Base-by-base conservation (phyloP, 2,797 vertebrate species). In the Xyrichtys novacula region DNA sequence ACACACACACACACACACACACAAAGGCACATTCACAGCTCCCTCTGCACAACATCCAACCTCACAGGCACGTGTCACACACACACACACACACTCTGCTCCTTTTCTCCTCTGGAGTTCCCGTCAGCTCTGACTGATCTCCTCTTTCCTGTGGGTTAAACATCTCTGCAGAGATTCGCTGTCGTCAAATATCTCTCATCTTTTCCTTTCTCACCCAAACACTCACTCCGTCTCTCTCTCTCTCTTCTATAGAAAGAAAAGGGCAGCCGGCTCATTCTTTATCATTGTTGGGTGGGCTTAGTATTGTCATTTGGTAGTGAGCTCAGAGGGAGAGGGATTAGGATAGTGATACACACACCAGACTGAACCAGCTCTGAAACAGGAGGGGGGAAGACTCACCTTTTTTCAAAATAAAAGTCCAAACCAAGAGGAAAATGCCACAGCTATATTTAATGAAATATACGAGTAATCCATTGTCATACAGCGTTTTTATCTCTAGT, bases 361-460 rank as follows among this genome's bases (percentile, higher is more conserved):
- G 67, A 43, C 52, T 40, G 59, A 26, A 55, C 46, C 60, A 66
- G 60, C 42, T 38, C 19, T 73, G 36, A 70, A 52, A 53, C 44
- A 14, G 42, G 60, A 20, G 5, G 15, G 17, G 2, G n/a, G 26
- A 32, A 23, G 15, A 23, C 28, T 49, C 23, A 44, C 34, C 48
- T 17, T 32, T 62, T 57, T 7, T 36, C n/a, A 74, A 23, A 82
- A 69, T 38, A 65, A 81, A 20, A 4, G 14, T 75, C 66, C 49
- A 74, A 76, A 71, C 58, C 55, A 61, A 86, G 71, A 56, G 54
- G 74, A 89, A 88, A 93, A 93, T 87, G 87, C 72, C 85, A 92
- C 89, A 89, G 87, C 81, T 89, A 91, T 91, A 88, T 94, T 95
- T 94, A 91, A 93, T 93, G 89, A 90, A 85, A 91, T 86, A 76